Conservation (phyloP, 1,140 invertebrate species). For the Caenorhabditis latens region DNA sequence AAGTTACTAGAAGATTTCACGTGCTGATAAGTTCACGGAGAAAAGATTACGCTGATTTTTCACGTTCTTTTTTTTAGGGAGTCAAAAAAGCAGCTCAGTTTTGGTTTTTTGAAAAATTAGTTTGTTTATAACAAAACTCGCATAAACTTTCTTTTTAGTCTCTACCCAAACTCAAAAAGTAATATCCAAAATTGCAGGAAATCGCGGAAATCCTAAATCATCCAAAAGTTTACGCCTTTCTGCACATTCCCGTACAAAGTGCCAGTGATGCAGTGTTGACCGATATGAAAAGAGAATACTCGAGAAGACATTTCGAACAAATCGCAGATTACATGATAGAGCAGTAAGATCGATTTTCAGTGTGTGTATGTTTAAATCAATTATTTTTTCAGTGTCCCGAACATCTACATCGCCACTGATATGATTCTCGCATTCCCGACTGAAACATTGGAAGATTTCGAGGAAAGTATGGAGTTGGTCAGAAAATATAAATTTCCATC, state of each 20-base stretch:
- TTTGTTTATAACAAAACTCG: too few species aligned
- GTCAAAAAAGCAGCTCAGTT: too few species aligned
- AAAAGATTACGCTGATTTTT: too few species aligned
- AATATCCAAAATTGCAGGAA: slow-evolving; percentile 80
- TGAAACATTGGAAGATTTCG: slow-evolving; percentile 91
- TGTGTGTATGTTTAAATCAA: slow-evolving; percentile 17
- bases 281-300: slow-evolving; percentile 97
- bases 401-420: slow-evolving; percentile 94
- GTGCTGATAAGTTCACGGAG: too few species aligned
- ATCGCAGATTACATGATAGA: slow-evolving; percentile 88
- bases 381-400: slow-evolving; percentile 83
- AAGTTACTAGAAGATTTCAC: too few species aligned
- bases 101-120: too few species aligned
- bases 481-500: slow-evolving; percentile 90
- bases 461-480: slow-evolving; percentile 88
- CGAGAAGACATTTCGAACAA: slow-evolving; percentile 87
- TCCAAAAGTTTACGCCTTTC: slow-evolving; percentile 91
- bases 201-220: slow-evolving; percentile 90
- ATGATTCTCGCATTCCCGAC: slow-evolving; percentile 98
- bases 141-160: too few species aligned
- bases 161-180: background rate
- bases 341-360: slow-evolving; percentile 79
- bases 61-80: too few species aligned
- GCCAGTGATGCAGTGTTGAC: slow-evolving; percentile 91
- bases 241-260: slow-evolving; percentile 96